These are phyloP conservation scores for Phyllotreta striolata DNA, from an alignment of 2,888 invertebrate genomes.

Conservation along the genomic window DNA sequence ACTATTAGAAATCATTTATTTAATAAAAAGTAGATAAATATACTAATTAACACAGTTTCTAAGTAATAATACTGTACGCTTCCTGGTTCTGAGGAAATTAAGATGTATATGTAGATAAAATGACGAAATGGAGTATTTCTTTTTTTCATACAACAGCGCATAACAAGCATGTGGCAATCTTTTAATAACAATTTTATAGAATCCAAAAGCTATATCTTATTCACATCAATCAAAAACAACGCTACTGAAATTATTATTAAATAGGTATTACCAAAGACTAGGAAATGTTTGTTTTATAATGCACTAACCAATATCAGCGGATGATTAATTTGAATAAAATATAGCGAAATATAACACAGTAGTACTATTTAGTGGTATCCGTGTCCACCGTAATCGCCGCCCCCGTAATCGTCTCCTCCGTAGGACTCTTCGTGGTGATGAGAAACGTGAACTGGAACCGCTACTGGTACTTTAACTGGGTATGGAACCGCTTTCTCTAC, in stretches of 20 bases:
- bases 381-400: constrained; percentile 55
- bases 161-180: constrained; percentile 30
- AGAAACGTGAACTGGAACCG: constrained; percentile 69
- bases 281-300: not conserved
- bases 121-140: constrained; percentile 39
- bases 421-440: constrained; percentile 61
- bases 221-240: not conserved
- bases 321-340: not conserved
- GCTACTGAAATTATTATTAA: not conserved
- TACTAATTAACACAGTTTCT: constrained; percentile 58
- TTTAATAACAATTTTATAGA: constrained; percentile 25
- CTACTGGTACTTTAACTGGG: constrained; percentile 79
- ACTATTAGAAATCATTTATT: constrained; percentile 51
- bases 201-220: constrained; percentile 26
- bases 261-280: not conserved
- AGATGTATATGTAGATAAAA: constrained; percentile 39
- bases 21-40: constrained; percentile 54
- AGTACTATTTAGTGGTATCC: constrained; percentile 45
- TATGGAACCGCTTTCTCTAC: constrained; percentile 80
- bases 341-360: constrained; percentile 4
- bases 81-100: constrained; percentile 48
- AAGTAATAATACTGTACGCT: constrained; percentile 58
- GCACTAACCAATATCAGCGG: too few relatives aligned
- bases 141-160: constrained; percentile 30
- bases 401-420: constrained; percentile 43